A percentile compares a stretch with the other conserved stretches of the same genome.
phyloP scores from a whole-genome alignment of 2,888 invertebrate species.

The Spodoptera exigua region DNA sequence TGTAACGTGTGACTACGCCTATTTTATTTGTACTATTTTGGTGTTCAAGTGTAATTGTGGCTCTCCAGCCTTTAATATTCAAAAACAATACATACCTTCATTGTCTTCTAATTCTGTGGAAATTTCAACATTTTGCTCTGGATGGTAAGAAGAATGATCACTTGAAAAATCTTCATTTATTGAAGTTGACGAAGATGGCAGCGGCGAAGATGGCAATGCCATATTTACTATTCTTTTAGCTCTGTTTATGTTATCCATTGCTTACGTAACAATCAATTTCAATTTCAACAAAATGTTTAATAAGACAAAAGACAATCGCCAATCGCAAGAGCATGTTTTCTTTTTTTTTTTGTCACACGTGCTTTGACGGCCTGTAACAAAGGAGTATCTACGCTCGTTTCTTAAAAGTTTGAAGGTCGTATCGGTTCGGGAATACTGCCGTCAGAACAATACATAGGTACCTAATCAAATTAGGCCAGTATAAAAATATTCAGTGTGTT shows the following conservation, averaged over 20 bases:
- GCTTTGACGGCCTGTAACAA: too few species aligned
- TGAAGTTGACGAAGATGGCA: conserved; percentile 36
- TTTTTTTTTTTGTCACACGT: too few species aligned
- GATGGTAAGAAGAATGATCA: conserved; percentile 42
- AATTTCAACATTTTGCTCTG: conserved; percentile 42
- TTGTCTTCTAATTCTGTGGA: conserved; percentile 31
- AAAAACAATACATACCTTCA: conserved; percentile 34
- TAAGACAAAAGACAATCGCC: background rate
- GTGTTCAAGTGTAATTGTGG: too few species aligned
- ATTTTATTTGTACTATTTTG: too few species aligned
- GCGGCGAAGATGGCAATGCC: conserved; percentile 34
- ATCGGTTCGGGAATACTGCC: too few species aligned
- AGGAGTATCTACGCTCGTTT: too few species aligned
- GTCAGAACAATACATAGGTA: too few species aligned
- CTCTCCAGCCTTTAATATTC: conserved; percentile 7
- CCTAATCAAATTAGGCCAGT: conserved; percentile 1
- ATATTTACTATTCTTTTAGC: conserved; percentile 35
- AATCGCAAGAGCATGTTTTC: conserved; percentile 23
- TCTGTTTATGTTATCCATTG: conserved; percentile 29
- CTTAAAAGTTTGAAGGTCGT: too few species aligned
- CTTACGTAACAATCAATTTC: too few species aligned
- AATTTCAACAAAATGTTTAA: too few species aligned
- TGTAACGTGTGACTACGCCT: too few species aligned
- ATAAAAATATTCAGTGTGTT: conserved; percentile 9
- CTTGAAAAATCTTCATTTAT: conserved; percentile 40